A percentile compares a stretch with the other conserved stretches of the same genome.
These are phyloP conservation scores for Bombus haemorrhoidalis DNA, from an alignment of 1,140 invertebrate species.

Conservation along the genomic window DNA sequence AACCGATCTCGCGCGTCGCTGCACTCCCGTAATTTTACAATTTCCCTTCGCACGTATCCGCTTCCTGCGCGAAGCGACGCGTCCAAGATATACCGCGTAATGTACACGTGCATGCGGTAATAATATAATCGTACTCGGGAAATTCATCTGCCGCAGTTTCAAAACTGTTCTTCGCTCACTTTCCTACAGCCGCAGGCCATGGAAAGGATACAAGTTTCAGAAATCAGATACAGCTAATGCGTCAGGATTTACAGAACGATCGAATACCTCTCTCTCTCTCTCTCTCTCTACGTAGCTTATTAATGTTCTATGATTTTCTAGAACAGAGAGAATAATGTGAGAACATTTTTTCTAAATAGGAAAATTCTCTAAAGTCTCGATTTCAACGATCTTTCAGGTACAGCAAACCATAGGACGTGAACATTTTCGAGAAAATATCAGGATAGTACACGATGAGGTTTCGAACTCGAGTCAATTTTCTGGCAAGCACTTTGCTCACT, in stretches of 20 bases:
- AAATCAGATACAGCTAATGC: slow-evolving; percentile 40
- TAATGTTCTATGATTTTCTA: too few relatives aligned
- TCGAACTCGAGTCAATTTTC: too few relatives aligned
- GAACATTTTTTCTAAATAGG: too few relatives aligned
- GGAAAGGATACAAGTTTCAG: slow-evolving; percentile 31
- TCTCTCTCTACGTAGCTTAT: too few relatives aligned
- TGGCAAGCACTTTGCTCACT: too few relatives aligned
- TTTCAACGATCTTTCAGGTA: too few relatives aligned
- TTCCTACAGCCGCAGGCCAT: neutral
- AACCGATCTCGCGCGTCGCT: slow-evolving; percentile 26
- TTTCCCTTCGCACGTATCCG: slow-evolving; percentile 54
- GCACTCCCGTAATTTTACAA: slow-evolving; percentile 57
- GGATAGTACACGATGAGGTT: too few relatives aligned
- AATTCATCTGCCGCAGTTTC: slow-evolving; percentile 51
- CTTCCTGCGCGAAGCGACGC: slow-evolving; percentile 45
- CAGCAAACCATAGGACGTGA: too few relatives aligned
- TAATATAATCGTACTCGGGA: slow-evolving; percentile 57
- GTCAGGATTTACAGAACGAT: slow-evolving; percentile 17
- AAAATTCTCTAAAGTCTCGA: too few relatives aligned
- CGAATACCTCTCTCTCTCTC: neutral
- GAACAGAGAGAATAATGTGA: too few relatives aligned
- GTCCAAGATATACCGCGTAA: slow-evolving; percentile 38
- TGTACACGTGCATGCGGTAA: slow-evolving; percentile 31
- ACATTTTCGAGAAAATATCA: too few relatives aligned
- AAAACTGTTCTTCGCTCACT: slow-evolving; percentile 24